Conservation (phyloP, 2,113 vertebrate species). For the Trogon surrucura region DNA sequence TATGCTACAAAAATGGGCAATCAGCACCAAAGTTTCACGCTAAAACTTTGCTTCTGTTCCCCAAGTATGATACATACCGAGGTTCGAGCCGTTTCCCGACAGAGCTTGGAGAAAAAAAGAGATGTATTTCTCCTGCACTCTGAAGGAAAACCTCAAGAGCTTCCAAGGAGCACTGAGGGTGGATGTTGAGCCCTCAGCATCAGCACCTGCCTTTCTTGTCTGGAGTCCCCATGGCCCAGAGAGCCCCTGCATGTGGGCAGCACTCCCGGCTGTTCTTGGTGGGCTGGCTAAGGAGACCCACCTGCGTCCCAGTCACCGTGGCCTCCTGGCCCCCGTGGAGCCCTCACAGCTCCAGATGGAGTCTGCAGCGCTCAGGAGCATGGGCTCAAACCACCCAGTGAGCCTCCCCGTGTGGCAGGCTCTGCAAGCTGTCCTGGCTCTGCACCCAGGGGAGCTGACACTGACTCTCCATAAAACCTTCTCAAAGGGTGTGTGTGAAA, state of each 20-base stretch:
- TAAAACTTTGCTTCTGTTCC: not conserved
- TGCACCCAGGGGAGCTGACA: not conserved
- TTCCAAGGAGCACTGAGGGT: not conserved
- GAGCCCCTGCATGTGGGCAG: accelerated
- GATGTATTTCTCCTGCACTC: not conserved
- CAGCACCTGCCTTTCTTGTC: accelerated
- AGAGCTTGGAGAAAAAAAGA: not conserved
- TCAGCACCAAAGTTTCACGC: not conserved
- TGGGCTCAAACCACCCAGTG: accelerated
- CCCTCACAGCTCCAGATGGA: not conserved
- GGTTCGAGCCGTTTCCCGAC: not conserved
- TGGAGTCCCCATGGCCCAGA: accelerated
- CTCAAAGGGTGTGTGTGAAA: accelerated
- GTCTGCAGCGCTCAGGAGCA: not conserved
- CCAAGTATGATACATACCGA: not conserved
- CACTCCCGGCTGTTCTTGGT: not conserved
- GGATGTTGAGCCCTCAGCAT: not conserved
- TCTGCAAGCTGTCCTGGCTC: not conserved
- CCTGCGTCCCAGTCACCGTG: not conserved
- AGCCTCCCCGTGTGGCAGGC: accelerated
- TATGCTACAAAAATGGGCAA: not conserved
- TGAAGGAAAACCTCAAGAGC: not conserved
- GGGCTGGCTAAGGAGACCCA: not conserved
- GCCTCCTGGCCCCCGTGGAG: not conserved
- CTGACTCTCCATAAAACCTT: not conserved